phyloP scores from a whole-genome alignment of 1,140 invertebrate species.

The Drosophila repleta region DNA sequence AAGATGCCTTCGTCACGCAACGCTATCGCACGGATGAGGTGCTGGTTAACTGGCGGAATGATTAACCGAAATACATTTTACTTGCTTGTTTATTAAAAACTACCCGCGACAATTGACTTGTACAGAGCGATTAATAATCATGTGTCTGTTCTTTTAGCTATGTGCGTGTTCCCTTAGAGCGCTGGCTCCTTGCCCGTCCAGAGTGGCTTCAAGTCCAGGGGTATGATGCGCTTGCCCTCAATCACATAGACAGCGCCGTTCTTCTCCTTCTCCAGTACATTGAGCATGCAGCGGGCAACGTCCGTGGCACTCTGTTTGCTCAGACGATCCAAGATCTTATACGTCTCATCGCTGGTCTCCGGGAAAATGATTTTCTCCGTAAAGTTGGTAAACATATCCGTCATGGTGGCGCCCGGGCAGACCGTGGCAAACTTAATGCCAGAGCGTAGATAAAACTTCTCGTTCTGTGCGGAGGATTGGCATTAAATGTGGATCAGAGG shows the following conservation, averaged over 20 bases:
- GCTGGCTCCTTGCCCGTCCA: constrained; percentile 77
- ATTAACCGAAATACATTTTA: constrained; percentile 76
- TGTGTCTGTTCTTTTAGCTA: constrained; percentile 7
- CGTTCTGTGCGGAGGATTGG: constrained; percentile 35
- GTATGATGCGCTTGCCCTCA: constrained; percentile 77
- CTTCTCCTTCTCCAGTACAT: constrained; percentile 76
- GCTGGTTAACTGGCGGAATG: constrained; percentile 93
- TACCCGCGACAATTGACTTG: constrained; percentile 39
- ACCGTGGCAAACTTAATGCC: constrained; percentile 84
- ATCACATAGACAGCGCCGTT: constrained; percentile 82
- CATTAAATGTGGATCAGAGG: too few species aligned
- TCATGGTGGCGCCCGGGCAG: constrained; percentile 85
- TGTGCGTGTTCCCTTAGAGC: constrained; percentile 24
- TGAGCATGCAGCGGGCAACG: constrained; percentile 75
- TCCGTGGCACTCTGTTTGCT: constrained; percentile 81
- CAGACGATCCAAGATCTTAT: constrained; percentile 73
- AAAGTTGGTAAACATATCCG: constrained; percentile 83
- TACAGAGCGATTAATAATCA: constrained; percentile 23
- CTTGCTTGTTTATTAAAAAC: constrained; percentile 66
- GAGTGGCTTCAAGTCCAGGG: constrained; percentile 70
- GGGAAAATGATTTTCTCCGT: constrained; percentile 81
- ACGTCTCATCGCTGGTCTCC: constrained; percentile 80
- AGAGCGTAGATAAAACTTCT: constrained; percentile 67
- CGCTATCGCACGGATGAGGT: constrained; percentile 98
- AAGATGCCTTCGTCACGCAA: constrained; percentile 95